A percentile compares a stretch with the other conserved stretches of the same genome.
These are phyloP conservation scores for Alcedo quadribrachys DNA, from an alignment of 2,797 vertebrate species.

Conservation along the genomic window DNA sequence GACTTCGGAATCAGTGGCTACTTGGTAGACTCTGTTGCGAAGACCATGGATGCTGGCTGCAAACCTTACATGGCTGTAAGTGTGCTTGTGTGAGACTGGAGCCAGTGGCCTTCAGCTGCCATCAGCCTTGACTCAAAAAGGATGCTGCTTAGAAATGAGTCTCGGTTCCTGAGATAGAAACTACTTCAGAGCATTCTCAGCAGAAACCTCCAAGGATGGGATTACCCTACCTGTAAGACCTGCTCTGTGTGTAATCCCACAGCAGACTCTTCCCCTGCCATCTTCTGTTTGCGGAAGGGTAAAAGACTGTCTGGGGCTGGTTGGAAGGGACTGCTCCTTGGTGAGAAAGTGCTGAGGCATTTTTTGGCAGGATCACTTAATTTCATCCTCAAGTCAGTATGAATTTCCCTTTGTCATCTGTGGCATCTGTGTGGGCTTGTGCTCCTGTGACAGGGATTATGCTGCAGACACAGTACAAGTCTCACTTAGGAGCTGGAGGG, in stretches of 20 bases:
- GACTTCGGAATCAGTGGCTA: slow-evolving; percentile 85
- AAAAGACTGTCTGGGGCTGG: background rate
- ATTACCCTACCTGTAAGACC: background rate
- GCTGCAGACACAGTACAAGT: background rate
- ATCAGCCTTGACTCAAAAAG: background rate
- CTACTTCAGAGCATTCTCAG: background rate
- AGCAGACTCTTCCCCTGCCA: background rate
- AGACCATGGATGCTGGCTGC: slow-evolving; percentile 83
- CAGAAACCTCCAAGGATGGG: background rate
- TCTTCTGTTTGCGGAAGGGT: background rate
- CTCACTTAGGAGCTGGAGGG: background rate
- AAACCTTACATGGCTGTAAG: slow-evolving; percentile 86
- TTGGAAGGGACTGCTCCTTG: background rate
- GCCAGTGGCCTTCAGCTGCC: background rate
- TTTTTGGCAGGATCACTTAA: background rate
- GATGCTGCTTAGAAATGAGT: background rate
- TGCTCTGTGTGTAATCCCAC: background rate
- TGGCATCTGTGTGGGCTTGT: background rate
- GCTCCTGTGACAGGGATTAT: background rate
- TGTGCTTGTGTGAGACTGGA: background rate
- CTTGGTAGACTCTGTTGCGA: slow-evolving; percentile 81
- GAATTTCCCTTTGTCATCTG: background rate
- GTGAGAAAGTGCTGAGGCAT: background rate
- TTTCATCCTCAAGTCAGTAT: background rate
- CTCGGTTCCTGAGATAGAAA: background rate